Evolutionary conservation across 2,888 invertebrate genomes (phyloP).

Genomic region (Dicyrtoma fusca): DNA sequence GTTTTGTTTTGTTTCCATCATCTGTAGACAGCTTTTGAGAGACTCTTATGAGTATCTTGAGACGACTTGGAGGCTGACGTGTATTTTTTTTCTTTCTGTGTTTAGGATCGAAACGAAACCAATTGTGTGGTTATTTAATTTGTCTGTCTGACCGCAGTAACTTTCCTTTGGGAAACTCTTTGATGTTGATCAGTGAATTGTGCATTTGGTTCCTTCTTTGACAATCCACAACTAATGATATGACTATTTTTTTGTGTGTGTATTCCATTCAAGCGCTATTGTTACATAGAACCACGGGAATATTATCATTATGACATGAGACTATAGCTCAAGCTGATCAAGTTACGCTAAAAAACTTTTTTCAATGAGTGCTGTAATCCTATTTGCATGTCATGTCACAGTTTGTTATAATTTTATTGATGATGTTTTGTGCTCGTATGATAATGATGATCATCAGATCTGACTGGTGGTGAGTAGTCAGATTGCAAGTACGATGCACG

Average conservation of each 20-base stretch:
- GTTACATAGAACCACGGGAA: too few relatives aligned
- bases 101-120: neutral
- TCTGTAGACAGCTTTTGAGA: neutral
- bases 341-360: too few relatives aligned
- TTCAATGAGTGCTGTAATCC: too few relatives aligned
- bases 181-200: neutral
- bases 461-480: too few relatives aligned
- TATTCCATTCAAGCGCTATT: too few relatives aligned
- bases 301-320: too few relatives aligned
- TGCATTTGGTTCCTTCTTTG: neutral
- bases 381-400: slow-evolving; percentile 9
- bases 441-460: neutral
- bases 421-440: neutral
- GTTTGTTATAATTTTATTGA: neutral
- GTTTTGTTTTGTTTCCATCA: too few relatives aligned
- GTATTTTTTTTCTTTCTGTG: too few relatives aligned
- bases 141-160: slow-evolving; percentile 6
- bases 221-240: neutral
- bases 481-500: too few relatives aligned
- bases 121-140: slow-evolving; percentile 21
- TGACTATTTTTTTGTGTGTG: neutral
- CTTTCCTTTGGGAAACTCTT: slow-evolving; percentile 18
- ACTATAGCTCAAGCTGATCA: too few relatives aligned
- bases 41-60: neutral
- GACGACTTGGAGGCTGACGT: neutral